Conservation (phyloP, 2,888 invertebrate genomes). For the Eulithis testata region DNA sequence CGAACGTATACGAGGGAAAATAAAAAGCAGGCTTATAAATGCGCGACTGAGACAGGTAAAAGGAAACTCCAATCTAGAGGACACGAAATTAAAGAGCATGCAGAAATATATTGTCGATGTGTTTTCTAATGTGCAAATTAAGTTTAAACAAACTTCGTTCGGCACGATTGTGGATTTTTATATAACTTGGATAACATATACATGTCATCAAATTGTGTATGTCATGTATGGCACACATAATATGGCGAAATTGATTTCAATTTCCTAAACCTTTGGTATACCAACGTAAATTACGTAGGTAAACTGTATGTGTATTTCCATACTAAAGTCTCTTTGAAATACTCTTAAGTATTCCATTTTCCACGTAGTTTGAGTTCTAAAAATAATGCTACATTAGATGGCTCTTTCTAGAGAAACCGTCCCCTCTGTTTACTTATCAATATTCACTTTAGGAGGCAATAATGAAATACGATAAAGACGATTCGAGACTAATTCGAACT, state of each 20-base stretch:
- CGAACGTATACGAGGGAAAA: conserved; percentile 56
- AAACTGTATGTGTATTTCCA: no score
- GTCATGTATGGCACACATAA: no score
- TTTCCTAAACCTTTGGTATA: no score
- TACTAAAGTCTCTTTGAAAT: no score
- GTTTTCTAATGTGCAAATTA: neutral
- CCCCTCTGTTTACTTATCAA: conserved; percentile 42
- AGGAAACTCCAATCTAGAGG: conserved; percentile 10
- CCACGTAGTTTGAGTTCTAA: neutral
- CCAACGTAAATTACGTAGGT: no score
- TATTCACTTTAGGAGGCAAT: conserved; percentile 66
- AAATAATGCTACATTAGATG: conserved; percentile 21
- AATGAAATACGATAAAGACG: conserved; percentile 68
- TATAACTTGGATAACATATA: no score
- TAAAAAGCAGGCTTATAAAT: conserved; percentile 55
- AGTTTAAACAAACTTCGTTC: no score
- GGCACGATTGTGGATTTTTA: no score
- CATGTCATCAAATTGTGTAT: no score
- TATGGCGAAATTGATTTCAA: no score
- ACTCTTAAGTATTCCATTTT: no score
- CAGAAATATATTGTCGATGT: neutral
- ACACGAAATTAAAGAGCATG: conserved; percentile 17
- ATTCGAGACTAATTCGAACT: conserved; percentile 75
- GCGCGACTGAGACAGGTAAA: conserved; percentile 62
- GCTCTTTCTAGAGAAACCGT: conserved; percentile 27